These are phyloP conservation scores for Melipona quadrifasciata DNA, from an alignment of 1,140 invertebrate genomes.

Conservation along the genomic window DNA sequence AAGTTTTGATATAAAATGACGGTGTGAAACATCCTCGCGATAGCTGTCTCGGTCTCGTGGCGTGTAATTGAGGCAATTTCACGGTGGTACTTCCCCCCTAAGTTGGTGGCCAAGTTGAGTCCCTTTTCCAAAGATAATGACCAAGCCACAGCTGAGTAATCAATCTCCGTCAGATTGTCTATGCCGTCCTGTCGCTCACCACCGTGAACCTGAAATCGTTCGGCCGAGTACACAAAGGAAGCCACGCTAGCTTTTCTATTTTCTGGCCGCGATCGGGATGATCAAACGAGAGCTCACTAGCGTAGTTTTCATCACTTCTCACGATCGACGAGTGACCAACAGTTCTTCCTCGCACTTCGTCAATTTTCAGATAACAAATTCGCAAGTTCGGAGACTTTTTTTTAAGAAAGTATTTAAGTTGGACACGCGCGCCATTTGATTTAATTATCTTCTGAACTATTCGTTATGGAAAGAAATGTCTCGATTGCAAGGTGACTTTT, in stretches of 20 bases:
- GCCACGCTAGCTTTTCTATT: slow-evolving; percentile 14
- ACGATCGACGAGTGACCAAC: slow-evolving; percentile 14
- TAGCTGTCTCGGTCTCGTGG: background rate
- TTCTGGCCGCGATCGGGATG: slow-evolving; percentile 29
- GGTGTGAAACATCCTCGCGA: background rate
- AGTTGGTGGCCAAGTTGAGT: background rate
- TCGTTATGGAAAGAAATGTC: too few relatives aligned
- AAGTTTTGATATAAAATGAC: background rate
- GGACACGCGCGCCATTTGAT: background rate
- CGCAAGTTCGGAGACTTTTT: too few relatives aligned
- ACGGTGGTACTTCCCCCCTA: slow-evolving; percentile 21
- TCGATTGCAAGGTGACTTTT: too few relatives aligned
- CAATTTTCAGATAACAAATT: too few relatives aligned
- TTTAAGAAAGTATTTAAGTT: background rate
- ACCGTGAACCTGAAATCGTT: slow-evolving; percentile 40
- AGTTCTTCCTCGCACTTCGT: background rate
- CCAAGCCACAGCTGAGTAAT: slow-evolving; percentile 61
- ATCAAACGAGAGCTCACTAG: slow-evolving; percentile 26
- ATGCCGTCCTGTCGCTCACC: slow-evolving; percentile 54
- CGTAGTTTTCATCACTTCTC: too few relatives aligned
- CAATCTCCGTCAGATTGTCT: slow-evolving; percentile 66
- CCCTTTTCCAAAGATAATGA: slow-evolving; percentile 63
- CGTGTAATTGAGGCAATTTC: slow-evolving; percentile 64
- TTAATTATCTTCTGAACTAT: too few relatives aligned
- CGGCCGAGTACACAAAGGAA: slow-evolving; percentile 55